A percentile compares a stretch with the other conserved stretches of the same genome.
Conservation (phyloP, 2,888 invertebrate species). For the Caenorhabditis uteleia region DNA sequence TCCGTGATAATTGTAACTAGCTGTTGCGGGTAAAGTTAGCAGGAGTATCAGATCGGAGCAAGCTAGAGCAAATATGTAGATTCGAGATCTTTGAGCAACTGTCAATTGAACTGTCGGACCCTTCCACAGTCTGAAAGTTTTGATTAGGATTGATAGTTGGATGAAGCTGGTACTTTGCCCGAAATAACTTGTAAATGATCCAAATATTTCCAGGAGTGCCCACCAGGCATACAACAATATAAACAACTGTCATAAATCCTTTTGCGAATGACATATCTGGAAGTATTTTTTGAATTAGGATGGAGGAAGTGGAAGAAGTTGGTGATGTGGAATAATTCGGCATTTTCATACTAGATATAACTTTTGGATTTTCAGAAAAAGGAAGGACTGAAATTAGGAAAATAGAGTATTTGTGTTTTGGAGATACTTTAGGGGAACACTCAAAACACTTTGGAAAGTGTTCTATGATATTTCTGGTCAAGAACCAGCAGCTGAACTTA, state of each 20-base stretch:
- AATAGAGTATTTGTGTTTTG: background rate
- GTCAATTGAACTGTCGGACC: conserved; percentile 32
- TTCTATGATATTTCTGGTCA: no score
- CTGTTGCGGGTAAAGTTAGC: conserved; percentile 57
- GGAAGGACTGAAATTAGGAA: no score
- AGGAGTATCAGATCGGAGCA: conserved; percentile 57
- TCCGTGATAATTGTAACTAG: conserved; percentile 53
- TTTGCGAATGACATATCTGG: conserved; percentile 44
- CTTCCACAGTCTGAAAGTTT: conserved; percentile 25
- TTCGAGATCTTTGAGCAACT: conserved; percentile 54
- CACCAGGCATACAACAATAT: conserved; percentile 53
- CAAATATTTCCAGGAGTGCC: conserved; percentile 60
- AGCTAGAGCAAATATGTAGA: conserved; percentile 61
- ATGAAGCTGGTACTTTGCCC: no score
- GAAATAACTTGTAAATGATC: conserved; percentile 56
- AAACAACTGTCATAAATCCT: conserved; percentile 53
- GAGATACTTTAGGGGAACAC: background rate
- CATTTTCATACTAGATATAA: no score
- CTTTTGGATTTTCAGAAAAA: no score
- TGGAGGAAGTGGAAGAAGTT: no score
- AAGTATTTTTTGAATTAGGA: conserved; percentile 1
- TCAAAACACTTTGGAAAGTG: no score
- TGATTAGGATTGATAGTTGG: background rate
- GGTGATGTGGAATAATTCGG: no score
- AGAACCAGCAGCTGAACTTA: no score